phyloP scores from a whole-genome alignment of 2,888 invertebrate species.

The Ligdia adustata region DNA sequence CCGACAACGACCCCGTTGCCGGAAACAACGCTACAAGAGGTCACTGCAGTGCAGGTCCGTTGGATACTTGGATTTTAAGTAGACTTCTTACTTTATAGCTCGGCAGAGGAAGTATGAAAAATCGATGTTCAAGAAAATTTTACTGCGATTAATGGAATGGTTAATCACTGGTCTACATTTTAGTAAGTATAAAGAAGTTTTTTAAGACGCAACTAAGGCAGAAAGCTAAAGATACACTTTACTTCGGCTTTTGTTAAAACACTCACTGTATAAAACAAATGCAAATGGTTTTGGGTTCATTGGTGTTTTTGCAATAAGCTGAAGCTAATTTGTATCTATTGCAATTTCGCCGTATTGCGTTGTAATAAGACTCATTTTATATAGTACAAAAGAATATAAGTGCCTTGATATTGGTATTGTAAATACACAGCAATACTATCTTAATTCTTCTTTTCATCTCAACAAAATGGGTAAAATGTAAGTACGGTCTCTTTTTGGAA shows the following conservation, averaged over 20 bases:
- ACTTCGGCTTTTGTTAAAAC: neutral
- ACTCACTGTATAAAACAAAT: conserved; percentile 5
- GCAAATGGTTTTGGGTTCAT: conserved; percentile 2
- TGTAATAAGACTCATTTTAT: neutral
- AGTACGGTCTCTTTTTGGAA: conserved; percentile 20
- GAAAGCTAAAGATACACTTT: neutral
- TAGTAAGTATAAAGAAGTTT: neutral
- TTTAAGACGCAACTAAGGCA: neutral
- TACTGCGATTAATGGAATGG: too few species aligned
- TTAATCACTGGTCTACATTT: too few species aligned
- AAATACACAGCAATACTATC: conserved; percentile 22
- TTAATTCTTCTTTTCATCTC: conserved; percentile 12
- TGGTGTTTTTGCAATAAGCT: neutral
- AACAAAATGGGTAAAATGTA: conserved; percentile 19
- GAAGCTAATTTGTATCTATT: neutral
- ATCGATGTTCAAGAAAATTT: too few species aligned
- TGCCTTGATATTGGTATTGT: conserved; percentile 16
- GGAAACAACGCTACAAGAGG: conserved; percentile 64
- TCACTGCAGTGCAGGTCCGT: conserved; percentile 66
- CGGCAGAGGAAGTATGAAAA: too few species aligned
- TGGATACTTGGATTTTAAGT: conserved; percentile 5
- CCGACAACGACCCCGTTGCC: conserved; percentile 58
- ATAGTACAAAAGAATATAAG: conserved; percentile 5
- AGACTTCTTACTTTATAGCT: neutral
- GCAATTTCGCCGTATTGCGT: neutral